Percentiles rank a stretch among this genome's conserved stretches.
Conservation (phyloP, 2,113 vertebrate genomes). For the Hydrolagus affinis region DNA sequence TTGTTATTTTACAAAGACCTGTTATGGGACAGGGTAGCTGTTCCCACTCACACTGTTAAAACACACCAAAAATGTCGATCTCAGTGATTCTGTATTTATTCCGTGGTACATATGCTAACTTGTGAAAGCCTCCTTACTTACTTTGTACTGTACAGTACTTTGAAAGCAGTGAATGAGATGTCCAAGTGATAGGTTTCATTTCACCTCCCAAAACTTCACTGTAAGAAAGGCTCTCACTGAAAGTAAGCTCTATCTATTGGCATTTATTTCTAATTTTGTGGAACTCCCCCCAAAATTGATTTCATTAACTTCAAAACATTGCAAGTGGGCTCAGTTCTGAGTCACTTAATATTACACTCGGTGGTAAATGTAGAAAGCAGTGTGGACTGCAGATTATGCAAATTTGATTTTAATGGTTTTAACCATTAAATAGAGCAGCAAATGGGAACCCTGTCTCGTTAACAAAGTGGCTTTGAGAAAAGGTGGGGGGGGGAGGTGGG, state of each 20-base stretch:
- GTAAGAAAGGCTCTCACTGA: neutral
- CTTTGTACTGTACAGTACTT: neutral
- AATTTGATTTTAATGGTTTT: conserved; percentile 7
- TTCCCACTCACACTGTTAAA: neutral
- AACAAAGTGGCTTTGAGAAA: conserved; percentile 14
- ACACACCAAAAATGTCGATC: neutral
- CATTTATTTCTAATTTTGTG: neutral
- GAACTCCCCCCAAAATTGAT: neutral
- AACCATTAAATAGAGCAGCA: neutral
- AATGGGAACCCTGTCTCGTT: neutral
- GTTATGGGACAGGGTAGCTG: neutral
- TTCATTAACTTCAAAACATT: neutral
- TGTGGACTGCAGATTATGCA: neutral
- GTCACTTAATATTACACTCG: neutral
- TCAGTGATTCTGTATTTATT: neutral
- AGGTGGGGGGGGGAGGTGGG: neutral
- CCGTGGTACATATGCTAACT: neutral
- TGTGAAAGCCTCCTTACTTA: neutral
- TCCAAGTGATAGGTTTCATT: neutral
- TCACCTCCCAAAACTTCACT: neutral
- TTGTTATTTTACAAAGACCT: too few species aligned
- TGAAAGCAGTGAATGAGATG: neutral
- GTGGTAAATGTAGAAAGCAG: neutral
- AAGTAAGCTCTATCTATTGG: neutral
- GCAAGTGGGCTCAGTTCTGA: neutral